Percentiles rank a stretch among this genome's conserved stretches.
Conservation (phyloP, 2,797 vertebrate genomes). For the Brachyalestes nurse region DNA sequence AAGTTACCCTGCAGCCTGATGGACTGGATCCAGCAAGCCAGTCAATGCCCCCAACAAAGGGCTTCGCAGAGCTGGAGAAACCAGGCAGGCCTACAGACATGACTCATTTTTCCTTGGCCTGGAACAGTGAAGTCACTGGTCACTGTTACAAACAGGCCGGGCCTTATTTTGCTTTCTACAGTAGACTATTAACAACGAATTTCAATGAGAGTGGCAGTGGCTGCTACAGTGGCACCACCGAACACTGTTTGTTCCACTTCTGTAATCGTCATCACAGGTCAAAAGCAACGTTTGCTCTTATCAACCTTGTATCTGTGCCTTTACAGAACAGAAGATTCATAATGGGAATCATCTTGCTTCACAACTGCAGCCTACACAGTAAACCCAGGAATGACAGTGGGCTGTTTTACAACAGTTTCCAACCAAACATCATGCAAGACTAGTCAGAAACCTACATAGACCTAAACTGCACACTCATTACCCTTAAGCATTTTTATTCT, state of each 20-base stretch:
- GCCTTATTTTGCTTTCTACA: conserved; percentile 43
- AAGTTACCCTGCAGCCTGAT: too few species aligned
- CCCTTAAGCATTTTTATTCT: too few species aligned
- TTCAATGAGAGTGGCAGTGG: conserved; percentile 6
- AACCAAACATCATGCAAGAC: too few species aligned
- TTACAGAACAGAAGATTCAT: not conserved
- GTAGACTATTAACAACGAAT: conserved; percentile 20
- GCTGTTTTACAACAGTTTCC: too few species aligned
- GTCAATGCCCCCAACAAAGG: conserved; percentile 15
- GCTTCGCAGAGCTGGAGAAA: conserved; percentile 19
- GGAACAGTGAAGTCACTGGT: conserved; percentile 49
- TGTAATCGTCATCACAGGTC: not conserved
- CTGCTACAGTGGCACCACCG: conserved; percentile 13
- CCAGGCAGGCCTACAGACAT: conserved; percentile 43
- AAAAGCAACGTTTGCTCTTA: not conserved
- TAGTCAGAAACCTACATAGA: too few species aligned
- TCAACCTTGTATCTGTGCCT: not conserved
- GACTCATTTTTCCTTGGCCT: conserved; percentile 54
- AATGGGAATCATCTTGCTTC: too few species aligned
- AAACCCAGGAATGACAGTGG: too few species aligned
- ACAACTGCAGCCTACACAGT: too few species aligned
- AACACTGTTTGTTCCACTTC: not conserved
- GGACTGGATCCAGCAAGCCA: not conserved
- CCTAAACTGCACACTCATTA: too few species aligned
- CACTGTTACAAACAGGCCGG: conserved; percentile 37